Conservation (phyloP, 2,888 invertebrate species). For the Cheilosia impressa region DNA sequence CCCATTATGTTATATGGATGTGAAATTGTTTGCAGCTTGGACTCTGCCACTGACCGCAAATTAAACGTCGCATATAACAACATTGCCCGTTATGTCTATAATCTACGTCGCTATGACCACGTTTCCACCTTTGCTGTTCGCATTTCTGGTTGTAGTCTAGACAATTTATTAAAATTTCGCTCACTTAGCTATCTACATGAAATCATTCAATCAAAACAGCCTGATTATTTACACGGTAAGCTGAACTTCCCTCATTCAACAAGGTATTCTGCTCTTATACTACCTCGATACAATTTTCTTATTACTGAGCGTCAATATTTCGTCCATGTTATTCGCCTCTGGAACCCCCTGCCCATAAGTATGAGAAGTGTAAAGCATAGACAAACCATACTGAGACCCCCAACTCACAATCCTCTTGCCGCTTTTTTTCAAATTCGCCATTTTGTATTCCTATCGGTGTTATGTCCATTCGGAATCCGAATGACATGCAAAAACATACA, state of each 20-base stretch:
- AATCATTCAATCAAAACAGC: neutral
- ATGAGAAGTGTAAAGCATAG: neutral
- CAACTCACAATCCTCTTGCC: too few species aligned
- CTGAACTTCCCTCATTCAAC: neutral
- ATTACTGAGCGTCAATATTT: too few species aligned
- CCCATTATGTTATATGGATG: neutral
- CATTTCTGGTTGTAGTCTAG: neutral
- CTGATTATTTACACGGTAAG: conserved; percentile 4
- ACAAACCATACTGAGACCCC: too few species aligned
- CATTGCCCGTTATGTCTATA: too few species aligned
- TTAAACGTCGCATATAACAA: neutral
- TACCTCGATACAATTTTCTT: too few species aligned
- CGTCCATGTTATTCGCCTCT: neutral
- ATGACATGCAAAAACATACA: too few species aligned
- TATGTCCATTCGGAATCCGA: too few species aligned
- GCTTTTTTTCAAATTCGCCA: too few species aligned
- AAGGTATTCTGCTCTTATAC: too few species aligned
- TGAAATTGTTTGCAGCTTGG: neutral
- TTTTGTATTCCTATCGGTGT: too few species aligned
- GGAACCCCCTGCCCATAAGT: neutral
- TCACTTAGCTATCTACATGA: neutral
- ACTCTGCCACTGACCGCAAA: neutral
- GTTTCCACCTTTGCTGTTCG: neutral
- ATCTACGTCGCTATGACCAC: neutral
- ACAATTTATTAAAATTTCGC: neutral